phyloP scores from a whole-genome alignment of 2,888 invertebrate species.

The Phytoseiulus persimilis region DNA sequence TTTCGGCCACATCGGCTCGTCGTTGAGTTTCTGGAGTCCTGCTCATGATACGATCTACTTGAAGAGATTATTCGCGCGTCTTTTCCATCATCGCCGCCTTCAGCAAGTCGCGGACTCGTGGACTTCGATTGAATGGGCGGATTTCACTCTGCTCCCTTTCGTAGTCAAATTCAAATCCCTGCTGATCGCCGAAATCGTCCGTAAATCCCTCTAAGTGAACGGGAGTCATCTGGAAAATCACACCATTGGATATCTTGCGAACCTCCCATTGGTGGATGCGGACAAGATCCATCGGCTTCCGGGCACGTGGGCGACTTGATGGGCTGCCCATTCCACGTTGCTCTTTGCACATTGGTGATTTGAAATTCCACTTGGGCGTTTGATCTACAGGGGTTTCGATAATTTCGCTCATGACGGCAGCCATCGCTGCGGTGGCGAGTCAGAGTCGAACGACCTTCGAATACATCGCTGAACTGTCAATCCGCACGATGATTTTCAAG shows the following conservation, averaged over 20 bases:
- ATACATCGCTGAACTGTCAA: conserved; percentile 7
- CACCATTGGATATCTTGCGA: conserved; percentile 45
- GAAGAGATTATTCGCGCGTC: conserved; percentile 53
- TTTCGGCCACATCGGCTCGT: too few relatives aligned
- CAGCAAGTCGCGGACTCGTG: conserved; percentile 45
- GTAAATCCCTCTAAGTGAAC: conserved; percentile 43
- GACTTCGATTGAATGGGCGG: conserved; percentile 40
- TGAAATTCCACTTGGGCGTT: conserved; percentile 41
- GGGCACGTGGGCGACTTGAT: conserved; percentile 41
- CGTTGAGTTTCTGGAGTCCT: too few relatives aligned
- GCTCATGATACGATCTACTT: too few relatives aligned
- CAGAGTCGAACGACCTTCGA: background rate
- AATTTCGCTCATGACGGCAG: conserved; percentile 38
- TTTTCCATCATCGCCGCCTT: conserved; percentile 50
- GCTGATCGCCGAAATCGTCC: conserved; percentile 43
- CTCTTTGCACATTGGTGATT: conserved; percentile 38
- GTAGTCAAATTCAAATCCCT: conserved; percentile 43
- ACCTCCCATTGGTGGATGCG: conserved; percentile 45
- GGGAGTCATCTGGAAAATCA: conserved; percentile 41
- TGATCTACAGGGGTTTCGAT: conserved; percentile 41
- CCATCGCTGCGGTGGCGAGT: conserved; percentile 24
- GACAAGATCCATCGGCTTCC: conserved; percentile 44
- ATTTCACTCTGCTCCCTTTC: conserved; percentile 41
- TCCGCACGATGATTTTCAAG: background rate
- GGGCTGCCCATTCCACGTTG: conserved; percentile 39